Evolutionary conservation across 2,797 vertebrate genomes (phyloP).

Genomic region (Enteromius unitaeniatus): DNA sequence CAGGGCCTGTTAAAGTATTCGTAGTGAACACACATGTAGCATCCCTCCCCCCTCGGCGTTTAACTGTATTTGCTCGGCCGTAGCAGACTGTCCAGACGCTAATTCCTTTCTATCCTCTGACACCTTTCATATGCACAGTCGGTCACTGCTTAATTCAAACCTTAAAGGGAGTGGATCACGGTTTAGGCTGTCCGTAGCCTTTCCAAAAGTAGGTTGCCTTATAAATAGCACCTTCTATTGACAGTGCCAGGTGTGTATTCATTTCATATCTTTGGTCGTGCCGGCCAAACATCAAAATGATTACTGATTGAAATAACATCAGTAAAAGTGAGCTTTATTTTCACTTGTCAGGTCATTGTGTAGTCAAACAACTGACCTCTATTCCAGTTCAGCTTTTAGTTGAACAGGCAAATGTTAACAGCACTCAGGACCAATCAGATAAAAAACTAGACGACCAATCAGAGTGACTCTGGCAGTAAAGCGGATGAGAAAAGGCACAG

Average conservation of each 20-base stretch:
- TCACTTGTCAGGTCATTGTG: conserved; percentile 8
- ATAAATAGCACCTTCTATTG: conserved; percentile 52
- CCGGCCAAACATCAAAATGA: conserved; percentile 25
- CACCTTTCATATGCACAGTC: background rate
- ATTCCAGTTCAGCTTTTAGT: background rate
- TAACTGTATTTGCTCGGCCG: background rate
- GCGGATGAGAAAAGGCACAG: conserved; percentile 48
- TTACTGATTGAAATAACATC: background rate
- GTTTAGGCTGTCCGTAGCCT: background rate
- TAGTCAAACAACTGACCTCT: background rate
- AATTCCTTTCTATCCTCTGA: conserved; percentile 51
- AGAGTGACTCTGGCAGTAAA: conserved; percentile 42
- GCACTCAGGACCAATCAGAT: conserved; percentile 17
- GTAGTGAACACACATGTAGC: background rate
- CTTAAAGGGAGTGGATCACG: conserved; percentile 22
- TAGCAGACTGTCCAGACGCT: conserved; percentile 35
- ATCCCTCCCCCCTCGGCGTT: conserved; percentile 2
- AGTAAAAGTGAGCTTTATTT: background rate
- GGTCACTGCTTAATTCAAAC: conserved; percentile 26
- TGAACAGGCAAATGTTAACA: conserved; percentile 19
- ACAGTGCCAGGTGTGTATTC: conserved; percentile 51
- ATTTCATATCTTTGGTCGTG: conserved; percentile 18
- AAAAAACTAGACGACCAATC: conserved; percentile 26
- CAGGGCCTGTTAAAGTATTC: background rate
- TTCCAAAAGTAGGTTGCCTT: conserved; percentile 35